phyloP scores from a whole-genome alignment of 1,140 invertebrate species.

The Cyclargus thomasi region DNA sequence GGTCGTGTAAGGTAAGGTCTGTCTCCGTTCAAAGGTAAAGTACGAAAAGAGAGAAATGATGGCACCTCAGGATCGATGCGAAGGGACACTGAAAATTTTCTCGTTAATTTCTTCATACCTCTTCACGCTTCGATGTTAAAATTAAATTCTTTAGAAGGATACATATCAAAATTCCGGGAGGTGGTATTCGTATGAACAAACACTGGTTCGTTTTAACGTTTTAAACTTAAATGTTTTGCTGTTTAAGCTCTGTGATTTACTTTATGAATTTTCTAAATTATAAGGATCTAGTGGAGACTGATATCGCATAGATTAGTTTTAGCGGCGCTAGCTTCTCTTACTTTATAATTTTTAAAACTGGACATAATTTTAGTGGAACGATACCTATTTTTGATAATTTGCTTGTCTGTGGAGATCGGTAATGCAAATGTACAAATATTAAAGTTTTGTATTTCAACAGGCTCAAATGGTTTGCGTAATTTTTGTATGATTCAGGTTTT shows the following conservation, averaged over 20 bases:
- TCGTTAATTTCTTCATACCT: conserved; percentile 44
- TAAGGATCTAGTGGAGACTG: conserved; percentile 74
- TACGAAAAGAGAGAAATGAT: conserved; percentile 47
- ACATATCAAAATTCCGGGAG: conserved; percentile 69
- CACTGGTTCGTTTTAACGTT: conserved; percentile 56
- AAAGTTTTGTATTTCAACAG: conserved; percentile 8
- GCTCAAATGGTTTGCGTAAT: not conserved
- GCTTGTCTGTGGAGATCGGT: conserved; percentile 54
- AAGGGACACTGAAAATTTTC: conserved; percentile 59
- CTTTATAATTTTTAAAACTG: conserved; percentile 68
- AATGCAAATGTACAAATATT: conserved; percentile 28
- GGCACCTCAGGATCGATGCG: conserved; percentile 59
- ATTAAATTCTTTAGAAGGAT: conserved; percentile 62
- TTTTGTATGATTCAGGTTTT: not conserved
- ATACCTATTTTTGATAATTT: conserved; percentile 69
- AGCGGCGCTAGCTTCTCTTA: conserved; percentile 72
- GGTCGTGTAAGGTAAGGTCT: conserved; percentile 58
- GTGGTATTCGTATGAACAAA: conserved; percentile 46
- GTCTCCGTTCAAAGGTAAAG: conserved; percentile 59
- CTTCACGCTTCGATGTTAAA: conserved; percentile 48
- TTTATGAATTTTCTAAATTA: conserved; percentile 73
- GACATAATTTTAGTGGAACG: conserved; percentile 57
- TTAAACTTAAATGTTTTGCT: conserved; percentile 68
- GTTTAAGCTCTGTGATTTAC: conserved; percentile 72
- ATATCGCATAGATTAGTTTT: conserved; percentile 74